Evolutionary conservation across 2,888 invertebrate genomes (phyloP), one percentile per base, ranked within the genome.

Genomic region (Catocala nupta): DNA sequence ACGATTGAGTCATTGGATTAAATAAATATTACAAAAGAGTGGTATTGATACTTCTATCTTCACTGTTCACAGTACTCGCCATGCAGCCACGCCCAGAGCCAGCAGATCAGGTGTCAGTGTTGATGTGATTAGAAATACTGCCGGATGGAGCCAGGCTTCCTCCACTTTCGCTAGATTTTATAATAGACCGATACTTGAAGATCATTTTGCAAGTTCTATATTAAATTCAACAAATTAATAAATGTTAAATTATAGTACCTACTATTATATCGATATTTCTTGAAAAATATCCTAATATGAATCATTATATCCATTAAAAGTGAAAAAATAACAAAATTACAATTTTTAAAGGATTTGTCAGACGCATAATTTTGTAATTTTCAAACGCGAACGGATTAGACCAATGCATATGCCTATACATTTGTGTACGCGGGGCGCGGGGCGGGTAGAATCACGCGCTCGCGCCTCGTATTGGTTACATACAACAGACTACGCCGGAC

Each of bases 81-180:
- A 59, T n/a, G 48, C 59, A 0, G 25, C 59, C 39, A 57, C 57
- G 4, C 54, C 57, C 0, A 12, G 7, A 25, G 54, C 63, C 7
- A 48, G 16, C 16, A 33, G 16, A 44, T n/a, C 49, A 8, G 62
- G 62, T 0, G 53, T 63, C 39, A 55, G 33, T 10, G 10, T 55
- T n/a, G 51, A 63, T 3, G 33, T 50, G 0, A 59, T 63, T 5
- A 39, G 55, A 13, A 59, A 47, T 12, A 58, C 61, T 10, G 55
- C 61, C 7, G 55, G 61, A 4, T 61, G 61, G 61, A 49, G 16
- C 13, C 25, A 8, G 7, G 42, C 39, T 9, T 63, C 63, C 11
- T 42, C 39, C n/a, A 33, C 44, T 10, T 63, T 58, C 42, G 63
- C 50, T 0, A 54, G 13, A 10, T 63, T 63, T 42, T 58, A 63